Percentiles rank a stretch among this genome's conserved stretches.
phyloP scores from a whole-genome alignment of 2,888 invertebrate genomes.

The Frankliniella intonsa region DNA sequence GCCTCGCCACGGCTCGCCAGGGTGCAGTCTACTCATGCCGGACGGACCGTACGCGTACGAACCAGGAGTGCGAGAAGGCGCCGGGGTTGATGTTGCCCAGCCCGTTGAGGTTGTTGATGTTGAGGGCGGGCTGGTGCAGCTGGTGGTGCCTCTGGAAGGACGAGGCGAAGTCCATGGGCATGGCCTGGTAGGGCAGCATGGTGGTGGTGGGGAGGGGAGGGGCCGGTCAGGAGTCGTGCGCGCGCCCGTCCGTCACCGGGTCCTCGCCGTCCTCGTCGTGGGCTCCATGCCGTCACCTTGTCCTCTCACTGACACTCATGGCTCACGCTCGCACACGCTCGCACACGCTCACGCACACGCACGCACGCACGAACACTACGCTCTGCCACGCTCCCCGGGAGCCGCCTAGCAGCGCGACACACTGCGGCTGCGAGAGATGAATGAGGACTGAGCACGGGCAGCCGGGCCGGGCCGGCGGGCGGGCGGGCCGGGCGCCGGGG shows the following conservation, averaged over 20 bases:
- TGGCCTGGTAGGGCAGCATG: conserved; percentile 81
- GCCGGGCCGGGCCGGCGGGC: conserved; percentile 12
- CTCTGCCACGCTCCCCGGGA: not conserved
- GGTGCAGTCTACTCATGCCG: not conserved
- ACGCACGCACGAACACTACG: not conserved
- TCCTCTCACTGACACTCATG: conserved; percentile 30
- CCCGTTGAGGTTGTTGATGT: conserved; percentile 49
- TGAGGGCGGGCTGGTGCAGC: conserved; percentile 47
- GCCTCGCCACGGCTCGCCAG: no score
- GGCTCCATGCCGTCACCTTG: conserved; percentile 30
- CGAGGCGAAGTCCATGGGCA: conserved; percentile 62
- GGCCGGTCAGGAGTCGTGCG: conserved; percentile 29
- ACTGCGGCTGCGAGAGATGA: conserved; percentile 4
- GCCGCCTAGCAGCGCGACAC: not conserved
- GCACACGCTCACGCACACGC: conserved; percentile 32
- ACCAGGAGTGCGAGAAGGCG: conserved; percentile 91
- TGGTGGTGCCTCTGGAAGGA: conserved; percentile 51
- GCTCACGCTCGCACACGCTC: conserved; percentile 3
- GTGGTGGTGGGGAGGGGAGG: conserved; percentile 32
- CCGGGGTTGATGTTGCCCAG: conserved; percentile 57
- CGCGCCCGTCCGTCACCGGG: conserved; percentile 33
- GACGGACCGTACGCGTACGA: conserved; percentile 86
- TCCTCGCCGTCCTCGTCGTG: conserved; percentile 32
- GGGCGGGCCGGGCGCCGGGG: conserved; percentile 8
- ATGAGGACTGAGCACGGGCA: conserved; percentile 4